A percentile compares a stretch with the other conserved stretches of the same genome.
Conservation (phyloP, 2,113 vertebrate species). For the Malurus alboscapulatus region DNA sequence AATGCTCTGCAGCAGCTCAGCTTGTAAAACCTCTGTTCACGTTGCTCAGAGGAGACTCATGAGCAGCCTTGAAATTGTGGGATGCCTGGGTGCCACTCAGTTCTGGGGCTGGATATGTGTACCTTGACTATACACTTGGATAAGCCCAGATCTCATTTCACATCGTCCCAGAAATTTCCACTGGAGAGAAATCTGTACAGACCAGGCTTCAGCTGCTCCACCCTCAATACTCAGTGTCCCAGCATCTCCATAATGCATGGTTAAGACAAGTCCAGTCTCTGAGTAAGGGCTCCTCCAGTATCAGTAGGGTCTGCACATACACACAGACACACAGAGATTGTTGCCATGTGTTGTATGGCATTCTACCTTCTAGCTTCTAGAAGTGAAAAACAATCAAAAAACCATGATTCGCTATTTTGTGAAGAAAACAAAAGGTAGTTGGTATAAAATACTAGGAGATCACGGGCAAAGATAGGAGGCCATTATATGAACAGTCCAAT, state of each 20-base stretch:
- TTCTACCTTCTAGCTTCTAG: background rate
- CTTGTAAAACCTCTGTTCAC: background rate
- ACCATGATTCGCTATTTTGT: background rate
- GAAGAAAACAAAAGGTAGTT: background rate
- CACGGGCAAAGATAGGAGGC: background rate
- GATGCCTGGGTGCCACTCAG: background rate
- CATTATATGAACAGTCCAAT: background rate
- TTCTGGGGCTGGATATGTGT: background rate
- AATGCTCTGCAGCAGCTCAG: background rate
- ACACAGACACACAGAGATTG: background rate
- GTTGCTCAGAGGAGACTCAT: background rate
- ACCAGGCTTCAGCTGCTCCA: background rate
- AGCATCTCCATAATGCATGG: rapidly evolving
- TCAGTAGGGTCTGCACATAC: background rate
- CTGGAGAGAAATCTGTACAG: background rate
- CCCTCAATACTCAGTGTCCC: background rate
- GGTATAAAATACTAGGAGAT: background rate
- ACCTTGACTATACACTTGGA: background rate
- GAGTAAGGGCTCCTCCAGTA: background rate
- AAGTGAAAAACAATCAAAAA: background rate
- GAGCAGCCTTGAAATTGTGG: background rate
- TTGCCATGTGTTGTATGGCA: background rate
- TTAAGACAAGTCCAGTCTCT: background rate
- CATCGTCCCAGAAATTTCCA: rapidly evolving
- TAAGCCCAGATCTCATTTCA: background rate